Conservation (phyloP, 1,140 invertebrate genomes). For the Leptonema lineaticorne region DNA sequence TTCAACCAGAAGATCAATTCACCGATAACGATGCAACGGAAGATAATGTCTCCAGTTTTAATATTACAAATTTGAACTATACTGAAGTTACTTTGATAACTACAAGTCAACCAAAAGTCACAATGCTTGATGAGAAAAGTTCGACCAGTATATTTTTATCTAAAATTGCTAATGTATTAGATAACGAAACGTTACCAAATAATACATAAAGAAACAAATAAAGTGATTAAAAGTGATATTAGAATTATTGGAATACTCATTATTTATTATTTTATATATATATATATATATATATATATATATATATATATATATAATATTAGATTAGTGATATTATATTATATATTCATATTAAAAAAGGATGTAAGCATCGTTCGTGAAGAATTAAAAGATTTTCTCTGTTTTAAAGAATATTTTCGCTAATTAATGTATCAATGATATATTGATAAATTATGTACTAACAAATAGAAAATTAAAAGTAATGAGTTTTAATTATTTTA, state of each 20-base stretch:
- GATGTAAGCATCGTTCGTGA: no score
- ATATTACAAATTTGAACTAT: not conserved
- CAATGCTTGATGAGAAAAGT: no score
- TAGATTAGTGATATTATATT: not conserved
- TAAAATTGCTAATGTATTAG: no score
- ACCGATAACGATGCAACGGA: conserved; percentile 23
- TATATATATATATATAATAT: no score
- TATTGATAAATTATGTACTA: no score
- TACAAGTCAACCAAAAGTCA: no score
- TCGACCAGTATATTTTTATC: no score
- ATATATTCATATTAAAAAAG: not conserved
- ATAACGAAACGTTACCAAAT: not conserved
- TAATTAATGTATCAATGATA: not conserved
- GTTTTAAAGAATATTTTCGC: not conserved
- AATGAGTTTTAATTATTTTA: no score
- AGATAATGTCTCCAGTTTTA: not conserved
- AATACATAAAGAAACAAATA: not conserved
- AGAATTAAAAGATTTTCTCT: not conserved
- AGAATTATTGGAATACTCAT: no score
- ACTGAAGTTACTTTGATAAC: not conserved
- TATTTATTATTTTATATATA: no score
- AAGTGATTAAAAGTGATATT: not conserved
- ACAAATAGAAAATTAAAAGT: no score
- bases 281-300: no score
- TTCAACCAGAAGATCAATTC: conserved; percentile 27